phyloP scores from a whole-genome alignment of 2,113 vertebrate species.

The Eolophus roseicapilla region DNA sequence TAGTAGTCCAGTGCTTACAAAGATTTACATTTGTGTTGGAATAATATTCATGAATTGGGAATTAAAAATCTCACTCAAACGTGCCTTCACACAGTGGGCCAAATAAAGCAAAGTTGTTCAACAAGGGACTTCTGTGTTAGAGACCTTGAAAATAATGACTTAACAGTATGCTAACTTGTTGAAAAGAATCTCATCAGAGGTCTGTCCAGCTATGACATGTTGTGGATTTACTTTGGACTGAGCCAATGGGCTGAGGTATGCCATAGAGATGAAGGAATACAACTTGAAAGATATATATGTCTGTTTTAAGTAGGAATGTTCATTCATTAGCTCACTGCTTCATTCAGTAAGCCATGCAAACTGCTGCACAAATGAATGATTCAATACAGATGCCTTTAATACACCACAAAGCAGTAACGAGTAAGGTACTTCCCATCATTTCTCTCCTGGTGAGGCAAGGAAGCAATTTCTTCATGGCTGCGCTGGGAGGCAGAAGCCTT shows the following conservation, averaged over 20 bases:
- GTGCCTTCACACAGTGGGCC: conserved; percentile 58
- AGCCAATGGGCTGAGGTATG: conserved; percentile 57
- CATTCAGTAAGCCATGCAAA: conserved; percentile 27
- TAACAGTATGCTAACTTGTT: conserved; percentile 68
- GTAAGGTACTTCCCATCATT: neutral
- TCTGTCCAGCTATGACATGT: conserved; percentile 72
- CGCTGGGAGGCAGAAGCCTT: neutral
- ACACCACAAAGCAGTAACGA: neutral
- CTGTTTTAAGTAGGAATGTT: conserved; percentile 62
- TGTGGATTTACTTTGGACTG: conserved; percentile 72
- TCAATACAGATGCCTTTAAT: conserved; percentile 19
- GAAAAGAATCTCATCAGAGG: conserved; percentile 64
- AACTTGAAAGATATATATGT: conserved; percentile 72
- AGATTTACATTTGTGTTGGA: conserved; percentile 52
- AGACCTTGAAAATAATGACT: conserved; percentile 63
- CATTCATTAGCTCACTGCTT: conserved; percentile 65
- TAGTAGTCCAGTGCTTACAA: neutral
- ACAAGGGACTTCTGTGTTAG: conserved; percentile 66
- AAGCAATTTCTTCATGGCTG: neutral
- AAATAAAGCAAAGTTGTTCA: conserved; percentile 66
- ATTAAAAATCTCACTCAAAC: conserved; percentile 50
- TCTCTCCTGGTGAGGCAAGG: neutral
- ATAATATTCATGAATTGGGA: conserved; percentile 61
- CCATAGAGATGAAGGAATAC: conserved; percentile 58
- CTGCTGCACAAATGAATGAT: conserved; percentile 38